phyloP scores from a whole-genome alignment of 2,888 invertebrate genomes.

The Hyles lineata region DNA sequence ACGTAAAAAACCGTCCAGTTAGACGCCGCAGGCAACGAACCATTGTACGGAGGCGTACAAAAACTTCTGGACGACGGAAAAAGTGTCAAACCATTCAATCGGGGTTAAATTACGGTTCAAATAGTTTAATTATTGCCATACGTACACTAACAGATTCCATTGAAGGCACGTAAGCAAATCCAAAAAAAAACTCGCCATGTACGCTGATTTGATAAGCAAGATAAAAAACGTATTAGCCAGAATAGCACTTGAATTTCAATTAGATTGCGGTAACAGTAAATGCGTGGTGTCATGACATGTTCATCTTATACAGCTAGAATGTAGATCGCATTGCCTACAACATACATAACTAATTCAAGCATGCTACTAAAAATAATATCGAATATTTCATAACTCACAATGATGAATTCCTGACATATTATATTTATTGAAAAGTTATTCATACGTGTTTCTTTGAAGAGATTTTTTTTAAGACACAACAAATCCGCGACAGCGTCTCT shows the following conservation, averaged over 20 bases:
- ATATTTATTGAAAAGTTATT: slow-evolving; percentile 11
- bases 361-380: neutral
- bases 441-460: neutral
- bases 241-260: slow-evolving; percentile 49
- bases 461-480: slow-evolving; percentile 14
- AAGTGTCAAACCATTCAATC: slow-evolving; percentile 43
- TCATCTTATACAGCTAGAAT: slow-evolving; percentile 28
- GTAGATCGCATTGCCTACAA: neutral
- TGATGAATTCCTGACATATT: slow-evolving; percentile 13
- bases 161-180: slow-evolving; percentile 38
- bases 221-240: slow-evolving; percentile 48
- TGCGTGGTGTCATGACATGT: slow-evolving; percentile 38
- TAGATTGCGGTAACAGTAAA: slow-evolving; percentile 49
- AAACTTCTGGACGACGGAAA: slow-evolving; percentile 64
- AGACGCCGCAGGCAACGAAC: slow-evolving; percentile 74
- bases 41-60: slow-evolving; percentile 64
- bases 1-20: slow-evolving; percentile 73
- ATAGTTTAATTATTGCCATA: slow-evolving; percentile 38
- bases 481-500: slow-evolving; percentile 22
- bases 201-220: slow-evolving; percentile 45
- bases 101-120: slow-evolving; percentile 39
- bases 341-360: neutral
- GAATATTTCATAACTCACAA: slow-evolving; percentile 9
- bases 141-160: slow-evolving; percentile 30
- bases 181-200: slow-evolving; percentile 40